Conservation (phyloP, 2,797 vertebrate genomes). For the Premnoplex brunnescens region DNA sequence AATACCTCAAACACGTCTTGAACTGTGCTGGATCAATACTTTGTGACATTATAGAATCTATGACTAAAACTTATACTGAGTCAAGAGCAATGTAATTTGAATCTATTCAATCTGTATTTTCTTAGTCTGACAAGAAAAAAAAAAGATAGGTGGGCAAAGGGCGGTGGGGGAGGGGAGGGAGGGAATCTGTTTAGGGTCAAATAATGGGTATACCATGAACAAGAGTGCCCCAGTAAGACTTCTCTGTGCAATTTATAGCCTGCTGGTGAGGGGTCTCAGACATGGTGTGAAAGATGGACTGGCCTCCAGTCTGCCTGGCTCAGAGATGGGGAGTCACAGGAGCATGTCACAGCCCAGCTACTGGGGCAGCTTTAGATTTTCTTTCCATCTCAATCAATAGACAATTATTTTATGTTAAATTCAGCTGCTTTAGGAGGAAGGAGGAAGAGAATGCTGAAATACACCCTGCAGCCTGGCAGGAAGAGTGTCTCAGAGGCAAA, state of each 20-base stretch:
- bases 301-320: not conserved
- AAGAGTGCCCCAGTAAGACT: not conserved
- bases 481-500: not conserved
- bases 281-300: fast-evolving
- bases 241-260: not conserved
- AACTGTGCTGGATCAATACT: not conserved
- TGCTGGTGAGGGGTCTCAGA: not conserved
- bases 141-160: not conserved
- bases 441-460: not conserved
- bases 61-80: not conserved
- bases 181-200: not conserved
- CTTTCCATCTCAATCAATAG: not conserved
- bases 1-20: not conserved
- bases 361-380: not conserved
- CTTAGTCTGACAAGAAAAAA: not conserved
- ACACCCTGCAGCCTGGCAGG: not conserved
- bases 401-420: not conserved
- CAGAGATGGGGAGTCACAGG: not conserved
- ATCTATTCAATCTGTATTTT: not conserved
- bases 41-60: not conserved
- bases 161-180: too few relatives aligned
- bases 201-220: not conserved
- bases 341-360: not conserved
- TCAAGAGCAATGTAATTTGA: not conserved
- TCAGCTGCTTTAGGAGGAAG: not conserved